Conservation (phyloP, 2,797 vertebrate genomes). For the Poeciliopsis infans region DNA sequence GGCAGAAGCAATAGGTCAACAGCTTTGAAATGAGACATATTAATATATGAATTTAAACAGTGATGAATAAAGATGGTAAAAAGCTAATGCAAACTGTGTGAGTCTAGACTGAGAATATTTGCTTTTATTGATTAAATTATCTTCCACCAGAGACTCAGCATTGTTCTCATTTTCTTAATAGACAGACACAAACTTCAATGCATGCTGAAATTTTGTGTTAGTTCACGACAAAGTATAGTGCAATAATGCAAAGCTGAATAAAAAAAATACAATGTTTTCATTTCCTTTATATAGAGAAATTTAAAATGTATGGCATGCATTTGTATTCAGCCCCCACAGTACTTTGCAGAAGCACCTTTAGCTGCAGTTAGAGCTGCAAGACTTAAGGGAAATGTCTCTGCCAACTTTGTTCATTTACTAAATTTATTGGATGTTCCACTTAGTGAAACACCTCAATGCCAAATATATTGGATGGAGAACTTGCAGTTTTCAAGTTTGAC, state of each 20-base stretch:
- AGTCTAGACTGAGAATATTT: not conserved
- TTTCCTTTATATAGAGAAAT: not conserved
- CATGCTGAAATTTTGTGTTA: not conserved
- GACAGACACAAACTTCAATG: not conserved
- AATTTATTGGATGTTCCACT: not conserved
- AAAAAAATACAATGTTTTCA: not conserved
- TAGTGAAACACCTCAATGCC: not conserved
- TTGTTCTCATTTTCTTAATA: not conserved
- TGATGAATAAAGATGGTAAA: not conserved
- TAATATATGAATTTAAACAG: not conserved
- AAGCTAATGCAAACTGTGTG: not conserved
- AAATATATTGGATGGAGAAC: not conserved
- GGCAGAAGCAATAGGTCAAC: not conserved
- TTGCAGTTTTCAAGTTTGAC: not conserved
- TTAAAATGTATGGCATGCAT: not conserved
- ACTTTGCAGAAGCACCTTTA: not conserved
- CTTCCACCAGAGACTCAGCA: not conserved
- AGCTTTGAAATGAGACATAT: conserved; percentile 22
- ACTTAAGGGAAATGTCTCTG: not conserved
- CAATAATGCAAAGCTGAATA: not conserved
- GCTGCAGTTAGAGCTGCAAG: not conserved
- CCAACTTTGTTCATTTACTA: not conserved
- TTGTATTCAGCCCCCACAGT: not conserved
- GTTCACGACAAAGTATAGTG: not conserved
- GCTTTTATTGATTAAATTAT: not conserved